Percentiles rank a stretch among this genome's conserved stretches.
Evolutionary conservation across 2,797 vertebrate genomes (phyloP).

Genomic region (Eulemur albifrons): DNA sequence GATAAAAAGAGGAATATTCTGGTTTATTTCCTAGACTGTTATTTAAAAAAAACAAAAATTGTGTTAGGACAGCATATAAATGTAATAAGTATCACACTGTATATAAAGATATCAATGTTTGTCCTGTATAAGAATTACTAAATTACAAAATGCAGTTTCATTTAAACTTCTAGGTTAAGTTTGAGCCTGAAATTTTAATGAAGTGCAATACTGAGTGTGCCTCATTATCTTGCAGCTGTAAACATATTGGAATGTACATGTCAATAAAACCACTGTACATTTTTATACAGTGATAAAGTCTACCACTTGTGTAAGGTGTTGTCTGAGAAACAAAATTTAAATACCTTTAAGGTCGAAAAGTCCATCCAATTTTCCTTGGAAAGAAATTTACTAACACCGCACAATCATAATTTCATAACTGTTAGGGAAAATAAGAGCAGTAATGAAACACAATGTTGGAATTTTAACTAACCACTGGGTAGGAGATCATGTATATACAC

Average conservation of each 20-base stretch:
- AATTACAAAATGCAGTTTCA: conserved; percentile 98
- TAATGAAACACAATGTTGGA: background rate
- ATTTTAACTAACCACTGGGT: background rate
- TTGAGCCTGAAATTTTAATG: conserved; percentile 99
- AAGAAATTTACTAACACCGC: background rate
- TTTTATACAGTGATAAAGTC: conserved; percentile 98
- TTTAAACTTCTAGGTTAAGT: conserved; percentile 99
- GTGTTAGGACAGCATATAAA: conserved; percentile 94
- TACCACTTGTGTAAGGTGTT: conserved; percentile 78
- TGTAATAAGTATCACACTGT: conserved; percentile 98
- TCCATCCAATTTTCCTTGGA: background rate
- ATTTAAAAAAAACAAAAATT: conserved; percentile 87
- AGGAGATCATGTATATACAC: background rate
- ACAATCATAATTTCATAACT: background rate
- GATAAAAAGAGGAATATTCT: conserved; percentile 87
- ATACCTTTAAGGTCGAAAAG: background rate
- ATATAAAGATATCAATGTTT: conserved; percentile 96
- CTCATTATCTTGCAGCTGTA: conserved; percentile 99
- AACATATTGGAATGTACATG: conserved; percentile 99
- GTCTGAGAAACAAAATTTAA: conserved; percentile 64
- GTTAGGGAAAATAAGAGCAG: background rate
- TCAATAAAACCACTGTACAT: conserved; percentile 99
- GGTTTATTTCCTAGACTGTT: conserved; percentile 95
- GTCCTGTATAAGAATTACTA: conserved; percentile 94
- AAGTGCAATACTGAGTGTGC: conserved; percentile 99